Percentiles rank a stretch among this genome's conserved stretches.
These are phyloP conservation scores for Amphiprion clarkii DNA, from an alignment of 2,797 vertebrate species.

Conservation along the genomic window DNA sequence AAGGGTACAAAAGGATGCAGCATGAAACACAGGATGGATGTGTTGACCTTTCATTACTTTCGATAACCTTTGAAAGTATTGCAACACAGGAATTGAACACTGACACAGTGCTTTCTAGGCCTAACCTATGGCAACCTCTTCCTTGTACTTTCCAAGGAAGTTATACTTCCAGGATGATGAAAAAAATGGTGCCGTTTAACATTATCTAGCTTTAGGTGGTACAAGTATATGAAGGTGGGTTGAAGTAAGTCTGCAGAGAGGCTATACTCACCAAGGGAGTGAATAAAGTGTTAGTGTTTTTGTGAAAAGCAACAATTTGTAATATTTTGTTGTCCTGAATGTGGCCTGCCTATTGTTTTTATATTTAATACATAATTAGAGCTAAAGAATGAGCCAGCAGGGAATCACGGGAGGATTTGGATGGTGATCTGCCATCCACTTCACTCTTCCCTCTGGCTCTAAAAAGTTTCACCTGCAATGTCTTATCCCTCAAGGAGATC, in stretches of 20 bases:
- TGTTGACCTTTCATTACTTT: background rate
- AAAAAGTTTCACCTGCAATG: slow-evolving; percentile 65
- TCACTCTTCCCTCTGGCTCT: slow-evolving; percentile 32
- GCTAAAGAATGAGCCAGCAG: slow-evolving; percentile 59
- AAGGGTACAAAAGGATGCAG: background rate
- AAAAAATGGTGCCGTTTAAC: background rate
- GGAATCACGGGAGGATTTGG: slow-evolving; percentile 67
- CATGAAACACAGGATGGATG: background rate
- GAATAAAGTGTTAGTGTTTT: slow-evolving; percentile 30
- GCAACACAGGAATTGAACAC: no score
- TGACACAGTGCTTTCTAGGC: background rate
- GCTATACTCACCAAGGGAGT: slow-evolving; percentile 33
- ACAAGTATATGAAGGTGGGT: background rate
- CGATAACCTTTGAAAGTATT: background rate
- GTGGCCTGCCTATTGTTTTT: slow-evolving; percentile 44
- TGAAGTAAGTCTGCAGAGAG: slow-evolving; percentile 29
- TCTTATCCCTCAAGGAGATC: slow-evolving; percentile 60
- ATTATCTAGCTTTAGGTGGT: background rate
- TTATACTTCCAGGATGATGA: background rate
- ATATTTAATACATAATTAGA: slow-evolving; percentile 71
- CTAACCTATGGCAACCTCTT: no score
- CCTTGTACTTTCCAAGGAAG: no score
- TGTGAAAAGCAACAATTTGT: slow-evolving; percentile 47
- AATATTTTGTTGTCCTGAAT: slow-evolving; percentile 38
- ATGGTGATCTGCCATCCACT: slow-evolving; percentile 58